Evolutionary conservation across 2,888 invertebrate genomes (phyloP).

Genomic region (Mycogona germanica): DNA sequence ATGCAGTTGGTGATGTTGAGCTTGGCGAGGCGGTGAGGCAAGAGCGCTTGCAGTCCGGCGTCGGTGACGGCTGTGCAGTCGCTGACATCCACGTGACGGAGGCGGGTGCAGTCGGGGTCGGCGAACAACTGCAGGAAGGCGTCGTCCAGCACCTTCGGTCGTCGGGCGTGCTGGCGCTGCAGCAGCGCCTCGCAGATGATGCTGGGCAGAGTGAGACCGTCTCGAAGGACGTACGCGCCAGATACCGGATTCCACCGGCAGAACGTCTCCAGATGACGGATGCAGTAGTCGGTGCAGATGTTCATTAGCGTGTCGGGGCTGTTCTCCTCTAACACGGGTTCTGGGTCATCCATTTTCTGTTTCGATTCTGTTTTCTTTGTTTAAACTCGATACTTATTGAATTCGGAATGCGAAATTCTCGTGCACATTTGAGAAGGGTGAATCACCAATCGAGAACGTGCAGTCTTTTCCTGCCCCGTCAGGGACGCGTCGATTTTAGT

Average conservation of each 20-base stretch:
- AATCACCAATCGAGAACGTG: too few relatives aligned
- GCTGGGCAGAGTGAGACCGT: conserved; percentile 51
- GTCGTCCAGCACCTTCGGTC: conserved; percentile 41
- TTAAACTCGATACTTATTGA: too few relatives aligned
- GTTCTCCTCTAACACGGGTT: too few relatives aligned
- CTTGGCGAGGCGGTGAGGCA: conserved; percentile 58
- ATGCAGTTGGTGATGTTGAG: conserved; percentile 64
- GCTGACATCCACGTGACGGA: conserved; percentile 54
- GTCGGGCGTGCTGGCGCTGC: conserved; percentile 34
- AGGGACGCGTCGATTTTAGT: too few relatives aligned
- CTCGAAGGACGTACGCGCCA: conserved; percentile 42
- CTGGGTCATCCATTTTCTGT: too few relatives aligned
- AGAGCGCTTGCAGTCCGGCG: conserved; percentile 51
- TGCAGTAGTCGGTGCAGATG: conserved; percentile 39
- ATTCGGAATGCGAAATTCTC: too few relatives aligned
- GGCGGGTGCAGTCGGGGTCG: conserved; percentile 50
- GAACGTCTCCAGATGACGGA: conserved; percentile 49
- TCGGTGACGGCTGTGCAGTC: conserved; percentile 55
- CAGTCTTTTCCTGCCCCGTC: too few relatives aligned
- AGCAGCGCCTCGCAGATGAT: conserved; percentile 51
- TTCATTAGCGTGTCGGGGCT: conserved; percentile 49
- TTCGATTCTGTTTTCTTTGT: too few relatives aligned
- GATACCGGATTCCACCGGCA: conserved; percentile 39
- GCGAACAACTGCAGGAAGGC: conserved; percentile 56
- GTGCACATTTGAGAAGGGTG: too few relatives aligned